Percentiles rank a stretch among this genome's conserved stretches.
Conservation (phyloP, 2,888 invertebrate genomes). For the Quadroppia sp. region DNA sequence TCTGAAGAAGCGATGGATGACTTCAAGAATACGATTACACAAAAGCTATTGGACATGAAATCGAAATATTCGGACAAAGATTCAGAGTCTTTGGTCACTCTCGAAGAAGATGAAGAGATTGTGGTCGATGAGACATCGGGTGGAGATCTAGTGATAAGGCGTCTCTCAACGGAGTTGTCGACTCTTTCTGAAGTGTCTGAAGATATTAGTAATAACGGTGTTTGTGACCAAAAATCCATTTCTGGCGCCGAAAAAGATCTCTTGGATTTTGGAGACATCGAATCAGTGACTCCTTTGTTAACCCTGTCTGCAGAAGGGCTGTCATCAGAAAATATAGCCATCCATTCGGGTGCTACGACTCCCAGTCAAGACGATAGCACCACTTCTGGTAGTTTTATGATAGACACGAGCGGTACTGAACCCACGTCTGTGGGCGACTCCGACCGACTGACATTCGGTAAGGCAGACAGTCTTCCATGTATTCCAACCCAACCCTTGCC, state of each 20-base stretch:
- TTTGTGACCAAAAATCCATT: background rate
- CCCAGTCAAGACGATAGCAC: conserved; percentile 37
- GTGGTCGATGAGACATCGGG: conserved; percentile 10
- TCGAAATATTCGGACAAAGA: background rate
- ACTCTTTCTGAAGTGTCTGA: conserved; percentile 49
- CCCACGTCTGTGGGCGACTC: conserved; percentile 2
- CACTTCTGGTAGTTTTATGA: conserved; percentile 42
- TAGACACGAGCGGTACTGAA: conserved; percentile 34
- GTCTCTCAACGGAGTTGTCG: conserved; percentile 46
- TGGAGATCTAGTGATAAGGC: background rate
- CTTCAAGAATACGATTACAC: conserved; percentile 4
- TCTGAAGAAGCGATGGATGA: conserved; percentile 4
- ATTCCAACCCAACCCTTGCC: conserved; percentile 15
- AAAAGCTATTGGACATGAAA: conserved; percentile 14
- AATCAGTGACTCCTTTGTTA: conserved; percentile 1
- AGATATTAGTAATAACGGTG: conserved; percentile 45
- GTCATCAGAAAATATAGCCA: conserved; percentile 33
- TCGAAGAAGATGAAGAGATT: background rate
- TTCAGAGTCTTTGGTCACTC: background rate
- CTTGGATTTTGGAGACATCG: background rate
- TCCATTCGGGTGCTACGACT: conserved; percentile 22
- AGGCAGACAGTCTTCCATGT: conserved; percentile 38
- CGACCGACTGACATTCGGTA: background rate
- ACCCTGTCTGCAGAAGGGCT: background rate
- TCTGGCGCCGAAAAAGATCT: conserved; percentile 7